Percentiles rank a stretch among this genome's conserved stretches.
Evolutionary conservation across 2,888 invertebrate genomes (phyloP).

Genomic region (Synanthedon andrenaeformis): DNA sequence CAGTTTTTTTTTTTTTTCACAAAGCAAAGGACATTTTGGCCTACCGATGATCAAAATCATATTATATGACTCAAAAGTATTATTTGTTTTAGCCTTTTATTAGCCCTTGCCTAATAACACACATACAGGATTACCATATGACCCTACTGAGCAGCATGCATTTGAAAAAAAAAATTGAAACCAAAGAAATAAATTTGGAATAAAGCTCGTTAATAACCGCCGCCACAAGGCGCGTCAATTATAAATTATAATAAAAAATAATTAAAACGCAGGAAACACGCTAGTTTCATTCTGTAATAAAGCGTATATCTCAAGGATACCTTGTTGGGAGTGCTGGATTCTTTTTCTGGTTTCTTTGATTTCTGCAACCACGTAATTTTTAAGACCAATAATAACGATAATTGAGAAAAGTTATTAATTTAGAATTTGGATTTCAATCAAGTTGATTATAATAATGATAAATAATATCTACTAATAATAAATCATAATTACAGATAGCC

Average conservation of each 20-base stretch:
- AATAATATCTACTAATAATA: too few relatives aligned
- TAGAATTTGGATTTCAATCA: too few relatives aligned
- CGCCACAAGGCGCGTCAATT: slow-evolving; percentile 11
- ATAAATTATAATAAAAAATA: slow-evolving; percentile 2
- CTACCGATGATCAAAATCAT: too few relatives aligned
- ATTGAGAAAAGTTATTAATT: not conserved
- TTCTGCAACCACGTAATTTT: slow-evolving; percentile 73
- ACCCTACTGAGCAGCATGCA: slow-evolving; percentile 38
- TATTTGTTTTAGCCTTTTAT: too few relatives aligned
- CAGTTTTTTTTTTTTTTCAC: too few relatives aligned
- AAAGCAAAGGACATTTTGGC: too few relatives aligned
- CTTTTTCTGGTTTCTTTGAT: slow-evolving; percentile 83
- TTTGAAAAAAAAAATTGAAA: slow-evolving; percentile 13
- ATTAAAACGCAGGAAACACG: slow-evolving; percentile 16
- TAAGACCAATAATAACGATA: slow-evolving; percentile 20
- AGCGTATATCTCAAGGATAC: slow-evolving; percentile 61
- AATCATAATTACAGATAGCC: too few relatives aligned
- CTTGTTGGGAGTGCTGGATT: slow-evolving; percentile 77
- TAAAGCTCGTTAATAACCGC: slow-evolving; percentile 29
- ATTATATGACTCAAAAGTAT: too few relatives aligned
- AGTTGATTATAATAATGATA: too few relatives aligned
- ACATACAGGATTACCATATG: slow-evolving; percentile 22
- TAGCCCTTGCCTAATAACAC: too few relatives aligned
- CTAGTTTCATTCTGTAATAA: slow-evolving; percentile 3
- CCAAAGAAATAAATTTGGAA: slow-evolving; percentile 27